Evolutionary conservation across 2,888 invertebrate genomes (phyloP), one percentile per base, ranked within the genome.

Genomic region (Ormyrus thymus): DNA sequence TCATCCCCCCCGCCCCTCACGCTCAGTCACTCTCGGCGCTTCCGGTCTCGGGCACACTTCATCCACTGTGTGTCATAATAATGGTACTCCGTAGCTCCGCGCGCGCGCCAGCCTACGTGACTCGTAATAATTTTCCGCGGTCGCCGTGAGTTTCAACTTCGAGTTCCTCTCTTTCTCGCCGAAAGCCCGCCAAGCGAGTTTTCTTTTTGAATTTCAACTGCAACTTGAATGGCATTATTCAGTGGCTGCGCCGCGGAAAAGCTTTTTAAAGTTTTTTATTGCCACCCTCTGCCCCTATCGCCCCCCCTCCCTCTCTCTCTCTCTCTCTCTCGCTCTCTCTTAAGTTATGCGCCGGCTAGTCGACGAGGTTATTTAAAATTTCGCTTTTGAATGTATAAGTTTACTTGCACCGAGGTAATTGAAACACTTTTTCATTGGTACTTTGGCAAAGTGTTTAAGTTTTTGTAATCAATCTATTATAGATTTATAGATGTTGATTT

Each of bases 101-200:
- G 48, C 62, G n/a, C 43, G 68, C 29, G 55, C 15, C 82, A 79
- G 82, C 82, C 83, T 83, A 86, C 86, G 87, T 86, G 86, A 87
- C 85, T 85, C 84, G 85, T 82, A 83, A 86, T 86, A 85, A 87
- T 86, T 87, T 84, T 84, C 78, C 56, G 59, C 65, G 53, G 64
- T 81, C 81, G 78, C 78, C 76, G 64, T 61, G 80, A 79, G 81
- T 81, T 82, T 77, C 79, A 80, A 71, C 80, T 70, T 77, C 77
- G 78, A 68, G 66, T 72, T 48, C 50, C 43, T 55, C n/a, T 51
- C 13, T 29, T 29, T 29, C 29, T 3, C 29, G 29, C 29, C 29
- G 45, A 68, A 13, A 71, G 58, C 65, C 56, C 13, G 11, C 46
- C 9, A 7, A 46, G 11, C 51, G 62, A 58, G 68, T 68, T 80